Conservation (phyloP, 2,113 vertebrate species). For the Pycnonotus jocosus region DNA sequence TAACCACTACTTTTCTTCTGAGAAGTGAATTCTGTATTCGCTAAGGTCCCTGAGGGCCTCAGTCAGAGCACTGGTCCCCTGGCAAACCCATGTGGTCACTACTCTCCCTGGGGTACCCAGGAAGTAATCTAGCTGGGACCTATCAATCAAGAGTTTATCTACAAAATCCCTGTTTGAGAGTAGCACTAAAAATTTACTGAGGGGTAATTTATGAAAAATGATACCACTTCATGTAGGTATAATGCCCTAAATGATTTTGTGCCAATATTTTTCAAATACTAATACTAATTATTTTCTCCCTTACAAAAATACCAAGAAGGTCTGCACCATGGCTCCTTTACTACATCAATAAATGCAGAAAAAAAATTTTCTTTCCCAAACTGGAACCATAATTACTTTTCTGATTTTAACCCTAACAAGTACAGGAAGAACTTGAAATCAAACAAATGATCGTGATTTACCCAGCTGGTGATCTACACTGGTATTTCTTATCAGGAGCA, state of each 20-base stretch:
- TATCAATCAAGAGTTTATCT: neutral
- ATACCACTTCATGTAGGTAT: neutral
- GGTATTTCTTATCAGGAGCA: neutral
- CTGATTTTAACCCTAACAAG: neutral
- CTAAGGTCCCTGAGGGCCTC: neutral
- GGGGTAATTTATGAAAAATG: neutral
- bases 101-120: accelerated
- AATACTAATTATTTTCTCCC: neutral
- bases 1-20: neutral
- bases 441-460: neutral
- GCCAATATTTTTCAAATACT: neutral
- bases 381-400: neutral
- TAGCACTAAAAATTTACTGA: neutral
- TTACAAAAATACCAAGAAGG: neutral
- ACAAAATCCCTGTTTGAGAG: neutral
- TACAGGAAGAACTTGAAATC: neutral
- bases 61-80: neutral
- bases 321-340: neutral
- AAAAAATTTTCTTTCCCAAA: neutral
- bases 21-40: neutral
- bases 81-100: neutral
- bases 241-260: neutral
- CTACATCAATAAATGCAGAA: neutral
- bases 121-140: neutral
- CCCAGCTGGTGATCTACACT: neutral